These are phyloP conservation scores for Cichlasoma orientale DNA, from an alignment of 2,797 vertebrate species.

Conservation along the genomic window DNA sequence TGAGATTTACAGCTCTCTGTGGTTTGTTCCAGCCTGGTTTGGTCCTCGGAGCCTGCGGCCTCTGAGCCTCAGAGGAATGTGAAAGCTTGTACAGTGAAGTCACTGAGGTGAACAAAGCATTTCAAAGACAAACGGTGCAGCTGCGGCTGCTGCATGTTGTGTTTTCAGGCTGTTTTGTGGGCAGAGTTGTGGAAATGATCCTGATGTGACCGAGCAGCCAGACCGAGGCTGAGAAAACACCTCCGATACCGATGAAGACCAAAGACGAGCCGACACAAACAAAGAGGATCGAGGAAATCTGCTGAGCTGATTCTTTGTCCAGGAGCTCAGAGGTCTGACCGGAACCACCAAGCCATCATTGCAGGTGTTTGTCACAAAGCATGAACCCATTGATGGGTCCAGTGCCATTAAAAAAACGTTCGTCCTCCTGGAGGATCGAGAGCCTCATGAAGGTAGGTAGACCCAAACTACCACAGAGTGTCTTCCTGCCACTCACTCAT, in stretches of 20 bases:
- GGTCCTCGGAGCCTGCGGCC: conserved; percentile 1
- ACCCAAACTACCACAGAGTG: not conserved
- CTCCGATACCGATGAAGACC: conserved; percentile 10
- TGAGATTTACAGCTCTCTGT: not conserved
- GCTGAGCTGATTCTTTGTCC: conserved; percentile 34
- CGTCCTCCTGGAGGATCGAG: too few relatives aligned
- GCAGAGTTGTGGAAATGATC: conserved; percentile 48
- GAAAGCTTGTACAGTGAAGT: conserved; percentile 39
- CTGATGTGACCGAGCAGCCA: conserved; percentile 53
- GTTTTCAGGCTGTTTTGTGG: conserved; percentile 28
- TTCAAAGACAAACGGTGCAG: conserved; percentile 30
- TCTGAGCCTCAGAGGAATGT: conserved; percentile 51
- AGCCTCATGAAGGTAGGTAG: not conserved
- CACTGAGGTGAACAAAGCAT: conserved; percentile 33
- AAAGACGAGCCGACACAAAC: conserved; percentile 4
- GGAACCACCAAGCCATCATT: not conserved
- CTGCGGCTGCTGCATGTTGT: not conserved
- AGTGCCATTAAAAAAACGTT: too few relatives aligned
- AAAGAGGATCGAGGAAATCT: conserved; percentile 4
- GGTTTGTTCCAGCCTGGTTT: not conserved
- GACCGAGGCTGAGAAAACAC: conserved; percentile 34
- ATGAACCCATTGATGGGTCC: not conserved
- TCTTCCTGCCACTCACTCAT: not conserved
- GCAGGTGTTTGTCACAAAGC: not conserved
- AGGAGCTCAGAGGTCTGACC: not conserved